phyloP scores from a whole-genome alignment of 2,797 vertebrate genomes.

The Enteromius mattozi region DNA sequence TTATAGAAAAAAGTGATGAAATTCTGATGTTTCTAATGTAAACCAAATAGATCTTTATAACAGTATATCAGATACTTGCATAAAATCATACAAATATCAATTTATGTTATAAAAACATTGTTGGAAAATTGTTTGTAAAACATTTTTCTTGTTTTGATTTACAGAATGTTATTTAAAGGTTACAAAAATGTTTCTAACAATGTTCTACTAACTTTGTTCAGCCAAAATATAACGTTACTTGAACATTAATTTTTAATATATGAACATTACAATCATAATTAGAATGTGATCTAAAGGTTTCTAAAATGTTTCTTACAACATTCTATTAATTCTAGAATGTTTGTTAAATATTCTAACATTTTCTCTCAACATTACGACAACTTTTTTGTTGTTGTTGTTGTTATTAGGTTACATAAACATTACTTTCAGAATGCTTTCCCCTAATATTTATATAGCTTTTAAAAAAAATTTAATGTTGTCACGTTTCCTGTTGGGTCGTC shows the following conservation, averaged over 20 bases:
- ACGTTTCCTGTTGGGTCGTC: too few relatives aligned
- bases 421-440: not conserved
- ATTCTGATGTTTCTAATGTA: not conserved
- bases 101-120: not conserved
- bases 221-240: too few relatives aligned
- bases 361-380: not conserved
- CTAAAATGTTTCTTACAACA: not conserved
- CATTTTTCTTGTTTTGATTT: not conserved
- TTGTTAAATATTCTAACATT: not conserved
- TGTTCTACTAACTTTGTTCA: too few relatives aligned
- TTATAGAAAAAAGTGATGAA: not conserved
- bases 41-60: not conserved
- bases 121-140: not conserved
- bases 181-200: too few relatives aligned
- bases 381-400: too few relatives aligned
- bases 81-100: not conserved
- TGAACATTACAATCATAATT: not conserved
- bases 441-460: too few relatives aligned
- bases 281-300: not conserved
- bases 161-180: not conserved
- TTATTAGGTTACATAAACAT: too few relatives aligned
- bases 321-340: not conserved
- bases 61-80: not conserved
- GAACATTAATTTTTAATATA: too few relatives aligned
- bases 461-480: too few relatives aligned